A percentile compares a stretch with the other conserved stretches of the same genome.
These are phyloP conservation scores for Himalopsyche phryganea DNA, from an alignment of 1,140 invertebrate genomes.

Conservation along the genomic window DNA sequence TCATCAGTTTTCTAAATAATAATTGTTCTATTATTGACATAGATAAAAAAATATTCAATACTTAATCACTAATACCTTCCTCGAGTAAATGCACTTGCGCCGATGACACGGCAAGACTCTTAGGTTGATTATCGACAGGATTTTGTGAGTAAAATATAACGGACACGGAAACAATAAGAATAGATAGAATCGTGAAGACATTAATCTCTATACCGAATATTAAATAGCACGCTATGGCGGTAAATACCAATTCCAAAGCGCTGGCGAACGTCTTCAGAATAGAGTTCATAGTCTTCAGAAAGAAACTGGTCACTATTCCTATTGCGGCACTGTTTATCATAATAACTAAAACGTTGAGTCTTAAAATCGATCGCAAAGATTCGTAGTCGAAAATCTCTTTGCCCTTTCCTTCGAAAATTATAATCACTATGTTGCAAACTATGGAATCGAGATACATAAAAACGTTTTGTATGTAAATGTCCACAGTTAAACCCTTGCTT, in stretches of 20 bases:
- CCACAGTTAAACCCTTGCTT: conserved; percentile 73
- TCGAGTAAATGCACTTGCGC: conserved; percentile 44
- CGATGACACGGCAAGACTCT: conserved; percentile 36
- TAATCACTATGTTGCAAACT: conserved; percentile 74
- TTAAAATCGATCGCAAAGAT: conserved; percentile 57
- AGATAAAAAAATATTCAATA: too few species aligned
- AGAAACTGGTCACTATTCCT: conserved; percentile 92
- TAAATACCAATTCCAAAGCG: conserved; percentile 88
- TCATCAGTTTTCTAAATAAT: too few species aligned
- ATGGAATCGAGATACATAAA: conserved; percentile 97
- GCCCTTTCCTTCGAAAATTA: conserved; percentile 65
- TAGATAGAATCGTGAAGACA: conserved; percentile 76
- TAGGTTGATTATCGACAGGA: conserved; percentile 67
- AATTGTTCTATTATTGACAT: too few species aligned
- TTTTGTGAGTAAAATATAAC: conserved; percentile 87
- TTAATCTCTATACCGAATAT: conserved; percentile 86
- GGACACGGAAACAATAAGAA: conserved; percentile 78
- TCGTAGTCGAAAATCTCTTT: conserved; percentile 56
- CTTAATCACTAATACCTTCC: conserved; percentile 17
- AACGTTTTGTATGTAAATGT: conserved; percentile 92
- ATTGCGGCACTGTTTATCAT: conserved; percentile 87
- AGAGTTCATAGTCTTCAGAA: conserved; percentile 89
- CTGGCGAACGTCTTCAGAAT: conserved; percentile 96
- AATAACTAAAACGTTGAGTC: conserved; percentile 73
- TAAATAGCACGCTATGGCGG: conserved; percentile 84